Percentiles rank a stretch among this genome's conserved stretches.
phyloP scores from a whole-genome alignment of 2,797 vertebrate species.

The Mormyrus hasselquistii region DNA sequence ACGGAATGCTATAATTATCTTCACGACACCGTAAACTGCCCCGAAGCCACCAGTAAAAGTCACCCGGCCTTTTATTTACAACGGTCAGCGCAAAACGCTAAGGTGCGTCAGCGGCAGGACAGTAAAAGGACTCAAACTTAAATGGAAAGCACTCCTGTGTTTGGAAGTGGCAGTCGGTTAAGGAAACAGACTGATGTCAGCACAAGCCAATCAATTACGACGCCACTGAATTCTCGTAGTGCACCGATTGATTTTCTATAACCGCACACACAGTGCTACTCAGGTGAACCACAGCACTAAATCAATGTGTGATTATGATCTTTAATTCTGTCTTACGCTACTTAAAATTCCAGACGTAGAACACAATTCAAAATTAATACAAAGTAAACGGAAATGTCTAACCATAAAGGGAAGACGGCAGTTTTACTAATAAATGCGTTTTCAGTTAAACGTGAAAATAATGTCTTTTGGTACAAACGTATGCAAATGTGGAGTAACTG shows the following conservation, averaged over 20 bases:
- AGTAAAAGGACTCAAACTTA: background rate
- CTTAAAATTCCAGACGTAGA: background rate
- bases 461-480: background rate
- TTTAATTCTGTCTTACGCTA: background rate
- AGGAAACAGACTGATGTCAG: background rate
- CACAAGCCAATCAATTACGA: background rate
- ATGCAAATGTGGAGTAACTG: background rate
- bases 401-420: background rate
- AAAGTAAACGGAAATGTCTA: background rate
- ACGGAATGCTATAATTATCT: conserved; percentile 1
- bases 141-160: background rate
- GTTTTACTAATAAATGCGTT: background rate
- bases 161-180: background rate
- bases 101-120: background rate
- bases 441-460: background rate
- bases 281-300: background rate
- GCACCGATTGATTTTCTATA: background rate
- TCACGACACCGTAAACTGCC: background rate
- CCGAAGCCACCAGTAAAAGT: background rate
- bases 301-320: background rate
- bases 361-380: background rate
- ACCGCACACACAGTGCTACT: background rate
- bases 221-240: background rate
- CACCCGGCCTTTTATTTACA: background rate
- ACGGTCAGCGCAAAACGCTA: background rate